Conservation (phyloP, 2,113 vertebrate genomes). For the Indicator indicator region DNA sequence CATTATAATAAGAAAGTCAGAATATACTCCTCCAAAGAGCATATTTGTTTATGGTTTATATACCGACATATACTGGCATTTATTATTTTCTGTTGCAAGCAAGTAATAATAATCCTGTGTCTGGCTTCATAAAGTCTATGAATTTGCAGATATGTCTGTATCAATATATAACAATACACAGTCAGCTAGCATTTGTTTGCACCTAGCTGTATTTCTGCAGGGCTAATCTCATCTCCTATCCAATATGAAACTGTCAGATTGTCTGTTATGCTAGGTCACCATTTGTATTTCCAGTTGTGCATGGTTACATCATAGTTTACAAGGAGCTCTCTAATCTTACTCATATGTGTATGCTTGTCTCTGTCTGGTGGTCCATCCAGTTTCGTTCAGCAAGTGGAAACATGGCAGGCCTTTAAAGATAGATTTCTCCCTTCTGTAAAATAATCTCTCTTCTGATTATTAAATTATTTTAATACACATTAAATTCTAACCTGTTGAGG, state of each 20-base stretch:
- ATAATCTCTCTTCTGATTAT: neutral
- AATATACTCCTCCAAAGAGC: neutral
- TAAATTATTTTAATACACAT: neutral
- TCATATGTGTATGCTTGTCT: neutral
- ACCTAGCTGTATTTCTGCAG: neutral
- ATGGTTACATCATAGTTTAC: neutral
- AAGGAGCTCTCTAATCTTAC: neutral
- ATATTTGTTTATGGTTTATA: neutral
- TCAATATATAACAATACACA: neutral
- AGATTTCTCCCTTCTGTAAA: neutral
- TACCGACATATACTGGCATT: neutral
- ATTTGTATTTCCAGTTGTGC: conserved; percentile 15
- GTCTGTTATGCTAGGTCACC: neutral
- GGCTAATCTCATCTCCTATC: conserved; percentile 8
- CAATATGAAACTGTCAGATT: conserved; percentile 11
- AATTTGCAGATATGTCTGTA: conserved; percentile 17
- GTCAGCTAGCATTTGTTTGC: neutral
- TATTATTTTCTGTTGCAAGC: conserved; percentile 21
- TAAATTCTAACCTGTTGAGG: neutral
- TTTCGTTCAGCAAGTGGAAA: neutral
- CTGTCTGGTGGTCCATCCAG: neutral
- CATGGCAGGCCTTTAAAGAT: neutral
- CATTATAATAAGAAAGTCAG: neutral
- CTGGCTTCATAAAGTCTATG: conserved; percentile 10
- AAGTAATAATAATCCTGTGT: neutral